Conservation (phyloP, 2,113 vertebrate species). For the Malurus cyaneus region DNA sequence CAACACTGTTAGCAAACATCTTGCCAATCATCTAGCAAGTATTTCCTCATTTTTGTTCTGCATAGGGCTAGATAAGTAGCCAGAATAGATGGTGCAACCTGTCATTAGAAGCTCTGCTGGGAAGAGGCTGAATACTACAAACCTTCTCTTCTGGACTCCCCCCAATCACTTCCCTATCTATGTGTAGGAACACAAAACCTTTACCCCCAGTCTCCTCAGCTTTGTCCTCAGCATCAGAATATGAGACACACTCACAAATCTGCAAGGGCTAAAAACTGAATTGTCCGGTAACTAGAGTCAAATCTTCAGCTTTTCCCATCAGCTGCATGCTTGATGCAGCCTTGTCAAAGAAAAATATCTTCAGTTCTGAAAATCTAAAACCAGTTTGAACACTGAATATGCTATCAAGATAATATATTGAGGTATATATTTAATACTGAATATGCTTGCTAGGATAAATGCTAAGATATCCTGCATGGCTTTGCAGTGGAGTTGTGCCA, state of each 20-base stretch:
- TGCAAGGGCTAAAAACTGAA: not conserved
- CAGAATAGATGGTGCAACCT: not conserved
- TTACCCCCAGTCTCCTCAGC: not conserved
- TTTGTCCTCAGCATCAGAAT: not conserved
- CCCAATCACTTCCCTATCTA: not conserved
- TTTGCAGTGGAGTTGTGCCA: not conserved
- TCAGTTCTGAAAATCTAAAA: not conserved
- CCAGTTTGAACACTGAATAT: not conserved
- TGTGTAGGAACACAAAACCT: not conserved
- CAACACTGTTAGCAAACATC: not conserved
- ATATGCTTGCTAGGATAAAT: not conserved
- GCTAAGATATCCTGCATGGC: not conserved
- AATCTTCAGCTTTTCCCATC: not conserved
- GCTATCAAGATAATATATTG: not conserved
- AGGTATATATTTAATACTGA: too few relatives aligned
- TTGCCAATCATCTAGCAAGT: not conserved
- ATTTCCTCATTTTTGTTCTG: slow-evolving; percentile 26
- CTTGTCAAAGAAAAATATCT: not conserved
- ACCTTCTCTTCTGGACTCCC: not conserved
- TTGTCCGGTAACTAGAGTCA: not conserved
- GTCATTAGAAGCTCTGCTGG: not conserved
- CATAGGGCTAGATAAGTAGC: not conserved
- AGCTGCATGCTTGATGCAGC: fast-evolving
- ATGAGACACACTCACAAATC: not conserved
- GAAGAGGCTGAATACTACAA: not conserved